Evolutionary conservation across 2,797 vertebrate genomes (phyloP).

Genomic region (Melanotaenia pygmaea): DNA sequence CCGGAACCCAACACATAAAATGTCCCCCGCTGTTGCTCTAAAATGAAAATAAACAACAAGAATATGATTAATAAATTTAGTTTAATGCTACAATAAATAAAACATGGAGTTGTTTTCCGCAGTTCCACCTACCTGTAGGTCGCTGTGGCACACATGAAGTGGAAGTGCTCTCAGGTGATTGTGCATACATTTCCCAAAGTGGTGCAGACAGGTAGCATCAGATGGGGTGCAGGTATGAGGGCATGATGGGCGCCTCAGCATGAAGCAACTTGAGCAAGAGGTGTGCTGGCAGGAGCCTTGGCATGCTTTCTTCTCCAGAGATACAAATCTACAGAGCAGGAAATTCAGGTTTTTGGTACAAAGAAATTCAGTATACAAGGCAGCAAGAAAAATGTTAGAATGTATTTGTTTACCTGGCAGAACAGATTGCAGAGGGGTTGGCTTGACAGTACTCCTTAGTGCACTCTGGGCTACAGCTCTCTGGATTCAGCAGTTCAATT

Average conservation of each 20-base stretch:
- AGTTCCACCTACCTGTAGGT: conserved; percentile 68
- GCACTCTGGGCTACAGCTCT: conserved; percentile 76
- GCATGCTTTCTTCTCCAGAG: conserved; percentile 66
- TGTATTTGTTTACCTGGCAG: conserved; percentile 68
- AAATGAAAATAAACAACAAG: conserved; percentile 17
- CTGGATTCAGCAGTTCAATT: conserved; percentile 62
- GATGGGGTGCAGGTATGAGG: conserved; percentile 67
- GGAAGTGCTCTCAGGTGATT: conserved; percentile 59
- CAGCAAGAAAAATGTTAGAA: not conserved
- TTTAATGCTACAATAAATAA: not conserved
- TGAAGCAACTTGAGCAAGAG: conserved; percentile 79
- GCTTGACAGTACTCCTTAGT: conserved; percentile 76
- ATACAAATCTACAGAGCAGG: conserved; percentile 61
- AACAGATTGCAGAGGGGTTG: conserved; percentile 76
- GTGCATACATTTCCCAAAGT: conserved; percentile 77
- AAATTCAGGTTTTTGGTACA: not conserved
- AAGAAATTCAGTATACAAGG: not conserved
- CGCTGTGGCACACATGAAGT: conserved; percentile 60
- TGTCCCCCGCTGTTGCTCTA: conserved; percentile 69
- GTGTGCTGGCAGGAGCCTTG: conserved; percentile 81
- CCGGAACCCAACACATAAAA: conserved; percentile 78
- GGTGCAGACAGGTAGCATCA: conserved; percentile 72
- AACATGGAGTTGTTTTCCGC: not conserved
- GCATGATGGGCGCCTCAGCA: conserved; percentile 72
- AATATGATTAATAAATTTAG: not conserved